phyloP scores from a whole-genome alignment of 2,113 vertebrate species.

The Myodes glareolus region DNA sequence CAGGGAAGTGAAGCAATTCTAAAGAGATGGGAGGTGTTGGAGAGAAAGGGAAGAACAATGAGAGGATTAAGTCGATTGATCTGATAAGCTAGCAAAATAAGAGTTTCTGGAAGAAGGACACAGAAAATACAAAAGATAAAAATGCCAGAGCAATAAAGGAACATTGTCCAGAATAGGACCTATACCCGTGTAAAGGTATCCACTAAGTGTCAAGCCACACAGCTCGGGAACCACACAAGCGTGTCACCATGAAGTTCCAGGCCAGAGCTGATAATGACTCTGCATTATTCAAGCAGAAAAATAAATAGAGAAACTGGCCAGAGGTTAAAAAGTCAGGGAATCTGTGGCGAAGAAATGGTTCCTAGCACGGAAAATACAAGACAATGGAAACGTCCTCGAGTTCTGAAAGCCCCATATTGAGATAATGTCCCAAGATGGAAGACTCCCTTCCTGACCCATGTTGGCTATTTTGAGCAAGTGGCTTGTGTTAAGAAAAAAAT shows the following conservation, averaged over 20 bases:
- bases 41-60: constrained; percentile 6
- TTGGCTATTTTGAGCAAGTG: neutral
- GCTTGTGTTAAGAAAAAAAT: no score
- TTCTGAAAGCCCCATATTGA: neutral
- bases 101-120: neutral
- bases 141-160: constrained; percentile 3
- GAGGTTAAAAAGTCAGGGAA: neutral
- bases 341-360: neutral
- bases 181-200: neutral
- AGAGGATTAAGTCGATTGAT: constrained; percentile 1
- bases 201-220: neutral
- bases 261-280: neutral
- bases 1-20: constrained; percentile 30
- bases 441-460: neutral
- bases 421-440: neutral
- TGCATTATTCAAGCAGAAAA: neutral
- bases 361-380: neutral
- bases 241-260: neutral
- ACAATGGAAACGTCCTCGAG: neutral
- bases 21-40: neutral
- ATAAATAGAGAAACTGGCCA: neutral
- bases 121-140: neutral
- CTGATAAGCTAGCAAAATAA: constrained; percentile 8
- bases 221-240: neutral
- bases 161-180: neutral